Percentiles rank a stretch among this genome's conserved stretches.
These are phyloP conservation scores for Myotis daubentonii DNA, from an alignment of 2,797 vertebrate species.

Conservation along the genomic window DNA sequence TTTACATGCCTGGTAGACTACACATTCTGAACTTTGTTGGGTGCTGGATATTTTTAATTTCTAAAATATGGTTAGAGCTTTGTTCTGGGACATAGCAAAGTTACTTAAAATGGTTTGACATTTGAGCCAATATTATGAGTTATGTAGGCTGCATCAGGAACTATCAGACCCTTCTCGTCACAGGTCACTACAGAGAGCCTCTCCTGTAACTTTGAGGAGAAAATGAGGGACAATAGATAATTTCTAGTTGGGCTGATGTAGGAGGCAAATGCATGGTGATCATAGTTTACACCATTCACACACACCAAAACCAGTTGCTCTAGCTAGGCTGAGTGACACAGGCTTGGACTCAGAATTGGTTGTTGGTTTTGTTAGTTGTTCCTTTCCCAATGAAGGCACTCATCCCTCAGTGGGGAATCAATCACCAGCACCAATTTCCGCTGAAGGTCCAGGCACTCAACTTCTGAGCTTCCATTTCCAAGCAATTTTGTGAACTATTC, in stretches of 20 bases:
- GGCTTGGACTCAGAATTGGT: neutral
- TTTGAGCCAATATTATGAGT: neutral
- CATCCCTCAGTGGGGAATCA: conserved; percentile 86
- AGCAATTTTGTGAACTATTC: conserved; percentile 89
- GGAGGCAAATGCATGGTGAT: neutral
- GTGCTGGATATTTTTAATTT: neutral
- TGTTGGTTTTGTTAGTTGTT: conserved; percentile 4
- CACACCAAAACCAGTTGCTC: neutral
- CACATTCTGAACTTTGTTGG: neutral
- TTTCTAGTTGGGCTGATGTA: neutral
- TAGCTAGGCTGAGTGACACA: neutral
- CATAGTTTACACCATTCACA: neutral
- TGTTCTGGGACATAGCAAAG: neutral
- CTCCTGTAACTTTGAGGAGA: neutral
- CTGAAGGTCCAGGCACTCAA: conserved; percentile 85
- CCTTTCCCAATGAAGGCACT: conserved; percentile 89
- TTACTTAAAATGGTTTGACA: neutral
- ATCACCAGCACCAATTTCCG: conserved; percentile 82
- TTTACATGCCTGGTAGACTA: neutral
- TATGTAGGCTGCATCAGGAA: neutral
- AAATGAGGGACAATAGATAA: neutral
- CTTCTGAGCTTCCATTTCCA: conserved; percentile 87
- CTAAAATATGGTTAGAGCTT: neutral
- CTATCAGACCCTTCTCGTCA: neutral
- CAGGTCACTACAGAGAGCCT: neutral